Percentiles rank a stretch among this genome's conserved stretches.
Conservation (phyloP, 35 echinoderm and acorn worm species). For the Anneissia japonica region DNA sequence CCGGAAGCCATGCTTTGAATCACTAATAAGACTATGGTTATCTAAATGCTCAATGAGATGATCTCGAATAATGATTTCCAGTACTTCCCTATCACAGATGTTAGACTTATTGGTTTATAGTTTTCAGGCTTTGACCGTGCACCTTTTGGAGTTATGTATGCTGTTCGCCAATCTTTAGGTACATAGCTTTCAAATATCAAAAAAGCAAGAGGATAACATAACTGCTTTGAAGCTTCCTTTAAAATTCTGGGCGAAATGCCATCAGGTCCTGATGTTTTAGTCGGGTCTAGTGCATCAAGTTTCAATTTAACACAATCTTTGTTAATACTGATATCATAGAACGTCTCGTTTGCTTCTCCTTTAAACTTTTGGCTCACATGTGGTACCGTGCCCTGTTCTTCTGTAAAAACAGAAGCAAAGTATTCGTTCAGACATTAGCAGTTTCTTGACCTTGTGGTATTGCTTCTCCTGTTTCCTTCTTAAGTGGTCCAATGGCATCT, state of each 20-base stretch:
- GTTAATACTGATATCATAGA: neutral
- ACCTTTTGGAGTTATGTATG: too few species aligned
- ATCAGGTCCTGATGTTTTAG: neutral
- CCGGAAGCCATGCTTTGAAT: too few species aligned
- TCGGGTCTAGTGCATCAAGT: neutral
- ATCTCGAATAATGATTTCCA: too few species aligned
- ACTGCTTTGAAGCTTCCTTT: too few species aligned
- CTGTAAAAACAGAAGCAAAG: constrained; percentile 31
- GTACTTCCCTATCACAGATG: too few species aligned
- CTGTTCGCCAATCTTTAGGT: too few species aligned
- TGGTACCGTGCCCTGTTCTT: neutral
- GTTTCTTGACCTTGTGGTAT: constrained; percentile 23
- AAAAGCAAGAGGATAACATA: too few species aligned
- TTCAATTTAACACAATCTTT: constrained; percentile 11
- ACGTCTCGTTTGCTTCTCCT: neutral
- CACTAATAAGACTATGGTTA: too few species aligned
- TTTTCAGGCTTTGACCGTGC: constrained; percentile 8
- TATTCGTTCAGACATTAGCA: constrained; percentile 6
- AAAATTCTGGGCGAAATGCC: neutral
- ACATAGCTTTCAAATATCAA: too few species aligned
- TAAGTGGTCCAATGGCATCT: constrained; percentile 7
- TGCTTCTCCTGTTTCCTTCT: neutral
- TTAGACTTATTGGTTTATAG: constrained; percentile 20
- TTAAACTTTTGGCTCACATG: too few species aligned
- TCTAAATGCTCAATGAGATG: too few species aligned